phyloP scores from a whole-genome alignment of 1,140 invertebrate species.

The Drosophila nasuta region DNA sequence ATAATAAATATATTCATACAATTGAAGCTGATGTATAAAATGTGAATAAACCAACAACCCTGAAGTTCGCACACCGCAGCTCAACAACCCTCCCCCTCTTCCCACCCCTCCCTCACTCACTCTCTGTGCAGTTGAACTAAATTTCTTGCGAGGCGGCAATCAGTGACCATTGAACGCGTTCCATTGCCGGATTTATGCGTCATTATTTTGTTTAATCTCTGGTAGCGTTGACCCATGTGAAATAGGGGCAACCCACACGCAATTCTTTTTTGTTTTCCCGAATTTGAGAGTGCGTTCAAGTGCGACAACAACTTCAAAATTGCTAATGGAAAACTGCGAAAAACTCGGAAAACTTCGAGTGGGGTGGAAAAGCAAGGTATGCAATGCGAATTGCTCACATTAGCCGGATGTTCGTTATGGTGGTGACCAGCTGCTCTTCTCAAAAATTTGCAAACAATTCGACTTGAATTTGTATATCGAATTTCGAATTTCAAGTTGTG shows the following conservation, averaged over 20 bases:
- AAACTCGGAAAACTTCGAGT: constrained; percentile 36
- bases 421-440: constrained; percentile 56
- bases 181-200: constrained; percentile 73
- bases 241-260: constrained; percentile 78
- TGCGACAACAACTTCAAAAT: constrained; percentile 45
- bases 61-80: constrained; percentile 2
- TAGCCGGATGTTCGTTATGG: constrained; percentile 75
- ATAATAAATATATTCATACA: too few species aligned
- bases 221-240: constrained; percentile 71
- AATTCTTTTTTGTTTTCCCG: constrained; percentile 49
- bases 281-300: constrained; percentile 52
- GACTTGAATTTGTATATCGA: constrained; percentile 72
- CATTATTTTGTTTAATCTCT: constrained; percentile 75
- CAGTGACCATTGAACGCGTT: constrained; percentile 58
- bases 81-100: neutral
- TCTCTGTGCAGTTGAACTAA: neutral
- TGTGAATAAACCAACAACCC: too few species aligned
- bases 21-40: neutral
- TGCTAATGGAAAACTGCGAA: constrained; percentile 52
- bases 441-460: constrained; percentile 76
- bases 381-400: constrained; percentile 48
- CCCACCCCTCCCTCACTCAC: too few species aligned
- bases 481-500: constrained; percentile 57
- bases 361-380: neutral
- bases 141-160: constrained; percentile 47